These are phyloP conservation scores for Scleropages formosus DNA, from an alignment of 2,797 vertebrate species.

Conservation along the genomic window DNA sequence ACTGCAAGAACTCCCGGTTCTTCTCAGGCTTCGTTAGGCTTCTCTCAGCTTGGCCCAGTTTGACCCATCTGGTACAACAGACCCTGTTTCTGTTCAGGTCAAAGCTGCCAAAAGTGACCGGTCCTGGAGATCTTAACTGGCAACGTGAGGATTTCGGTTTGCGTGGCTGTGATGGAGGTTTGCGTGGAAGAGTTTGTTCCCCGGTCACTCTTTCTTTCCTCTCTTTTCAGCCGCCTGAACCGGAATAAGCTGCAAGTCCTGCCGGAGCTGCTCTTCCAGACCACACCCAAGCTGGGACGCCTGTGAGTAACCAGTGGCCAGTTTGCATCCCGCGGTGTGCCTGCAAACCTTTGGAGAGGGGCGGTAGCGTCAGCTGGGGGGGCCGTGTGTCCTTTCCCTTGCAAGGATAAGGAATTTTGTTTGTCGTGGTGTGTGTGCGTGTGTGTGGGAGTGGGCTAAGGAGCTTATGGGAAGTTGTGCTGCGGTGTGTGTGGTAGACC, in stretches of 20 bases:
- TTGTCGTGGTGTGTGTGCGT: neutral
- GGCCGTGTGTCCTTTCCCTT: conserved; percentile 30
- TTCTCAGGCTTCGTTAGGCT: no score
- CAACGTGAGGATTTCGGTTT: neutral
- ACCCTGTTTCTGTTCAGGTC: no score
- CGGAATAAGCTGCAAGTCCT: conserved; percentile 94
- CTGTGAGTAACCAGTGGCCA: conserved; percentile 79
- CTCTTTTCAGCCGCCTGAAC: conserved; percentile 83
- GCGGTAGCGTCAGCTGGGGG: conserved; percentile 20
- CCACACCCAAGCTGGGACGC: conserved; percentile 89
- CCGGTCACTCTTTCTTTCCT: neutral
- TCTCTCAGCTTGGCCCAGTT: no score
- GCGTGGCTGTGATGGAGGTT: neutral
- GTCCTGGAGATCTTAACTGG: no score
- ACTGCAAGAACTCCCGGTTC: no score
- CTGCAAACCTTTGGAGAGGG: conserved; percentile 26
- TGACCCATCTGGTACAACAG: no score
- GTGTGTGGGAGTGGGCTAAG: no score
- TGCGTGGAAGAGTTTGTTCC: neutral
- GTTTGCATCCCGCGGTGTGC: conserved; percentile 42
- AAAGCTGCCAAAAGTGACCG: no score
- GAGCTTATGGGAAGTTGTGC: conserved; percentile 46
- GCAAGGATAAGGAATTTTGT: neutral
- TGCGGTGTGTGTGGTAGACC: conserved; percentile 58
- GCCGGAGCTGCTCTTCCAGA: conserved; percentile 95